Conservation (phyloP, 2,797 vertebrate genomes). For the Aldrovandia affinis region DNA sequence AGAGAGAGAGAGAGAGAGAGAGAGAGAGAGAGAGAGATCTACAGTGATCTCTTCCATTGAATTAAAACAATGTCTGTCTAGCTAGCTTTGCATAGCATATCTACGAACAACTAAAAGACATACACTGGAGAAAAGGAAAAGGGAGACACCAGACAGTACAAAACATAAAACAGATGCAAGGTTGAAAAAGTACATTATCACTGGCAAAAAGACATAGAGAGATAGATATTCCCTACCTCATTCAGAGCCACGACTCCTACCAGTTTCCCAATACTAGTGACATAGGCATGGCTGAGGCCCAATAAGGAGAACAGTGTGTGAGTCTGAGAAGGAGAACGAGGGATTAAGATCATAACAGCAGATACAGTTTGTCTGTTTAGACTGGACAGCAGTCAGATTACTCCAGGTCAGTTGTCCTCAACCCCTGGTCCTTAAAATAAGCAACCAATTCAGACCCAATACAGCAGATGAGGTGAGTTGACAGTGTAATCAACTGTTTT, state of each 20-base stretch:
- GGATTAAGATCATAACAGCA: background rate
- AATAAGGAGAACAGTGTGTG: conserved; percentile 93
- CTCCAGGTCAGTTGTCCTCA: no score
- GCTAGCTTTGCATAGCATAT: no score
- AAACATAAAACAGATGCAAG: background rate
- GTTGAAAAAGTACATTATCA: background rate
- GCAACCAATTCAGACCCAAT: no score
- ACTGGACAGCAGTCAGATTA: background rate
- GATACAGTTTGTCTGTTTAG: background rate
- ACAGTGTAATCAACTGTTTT: no score
- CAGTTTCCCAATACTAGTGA: conserved; percentile 93
- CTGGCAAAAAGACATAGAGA: conserved; percentile 13
- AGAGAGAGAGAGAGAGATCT: background rate
- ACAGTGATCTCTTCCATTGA: no score
- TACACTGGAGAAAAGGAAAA: background rate
- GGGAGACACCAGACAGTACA: background rate
- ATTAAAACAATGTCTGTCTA: no score
- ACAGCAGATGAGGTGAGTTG: no score
- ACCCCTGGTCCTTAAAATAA: no score
- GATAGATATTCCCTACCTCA: conserved; percentile 76
- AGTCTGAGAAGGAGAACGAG: conserved; percentile 70
- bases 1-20: background rate
- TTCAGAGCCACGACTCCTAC: conserved; percentile 89
- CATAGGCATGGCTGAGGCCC: conserved; percentile 89
- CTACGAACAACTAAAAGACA: no score